Percentiles rank a stretch among this genome's conserved stretches.
These are phyloP conservation scores for Stomatorhinus walkeri DNA, from an alignment of 2,797 vertebrate species.

Conservation along the genomic window DNA sequence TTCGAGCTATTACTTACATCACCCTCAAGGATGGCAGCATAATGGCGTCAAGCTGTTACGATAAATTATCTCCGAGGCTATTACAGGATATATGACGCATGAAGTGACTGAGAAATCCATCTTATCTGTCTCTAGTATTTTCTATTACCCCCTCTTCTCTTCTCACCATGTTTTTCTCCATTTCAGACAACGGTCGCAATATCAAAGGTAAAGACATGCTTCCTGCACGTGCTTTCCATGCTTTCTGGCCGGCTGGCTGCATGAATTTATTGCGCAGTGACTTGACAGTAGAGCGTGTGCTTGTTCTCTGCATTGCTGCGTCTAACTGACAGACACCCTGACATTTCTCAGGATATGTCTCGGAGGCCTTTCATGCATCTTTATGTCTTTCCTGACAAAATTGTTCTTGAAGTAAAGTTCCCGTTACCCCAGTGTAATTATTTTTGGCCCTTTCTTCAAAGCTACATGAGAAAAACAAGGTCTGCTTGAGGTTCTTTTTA, in stretches of 20 bases:
- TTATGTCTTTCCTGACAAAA: not conserved
- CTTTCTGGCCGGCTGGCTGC: constrained; percentile 62
- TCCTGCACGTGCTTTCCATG: constrained; percentile 52
- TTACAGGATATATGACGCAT: not conserved
- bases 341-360: not conserved
- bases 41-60: not conserved
- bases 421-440: not conserved
- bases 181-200: constrained; percentile 79
- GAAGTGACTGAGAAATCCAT: not conserved
- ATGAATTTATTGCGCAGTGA: constrained; percentile 50
- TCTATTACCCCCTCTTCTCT: constrained; percentile 46
- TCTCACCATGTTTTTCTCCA: constrained; percentile 52
- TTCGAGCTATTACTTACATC: not conserved
- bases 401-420: not conserved
- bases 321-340: constrained; percentile 4
- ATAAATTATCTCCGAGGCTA: not conserved
- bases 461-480: constrained; percentile 31
- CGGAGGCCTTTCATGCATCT: not conserved
- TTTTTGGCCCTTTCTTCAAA: not conserved
- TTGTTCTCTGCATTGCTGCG: constrained; percentile 20
- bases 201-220: constrained; percentile 70
- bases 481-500: constrained; percentile 10
- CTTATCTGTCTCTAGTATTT: constrained; percentile 43
- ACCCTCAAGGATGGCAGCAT: not conserved
- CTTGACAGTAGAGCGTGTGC: constrained; percentile 9